Percentiles rank a stretch among this genome's conserved stretches.
Evolutionary conservation across 2,888 invertebrate species (phyloP).

Genomic region (Timandra comae): DNA sequence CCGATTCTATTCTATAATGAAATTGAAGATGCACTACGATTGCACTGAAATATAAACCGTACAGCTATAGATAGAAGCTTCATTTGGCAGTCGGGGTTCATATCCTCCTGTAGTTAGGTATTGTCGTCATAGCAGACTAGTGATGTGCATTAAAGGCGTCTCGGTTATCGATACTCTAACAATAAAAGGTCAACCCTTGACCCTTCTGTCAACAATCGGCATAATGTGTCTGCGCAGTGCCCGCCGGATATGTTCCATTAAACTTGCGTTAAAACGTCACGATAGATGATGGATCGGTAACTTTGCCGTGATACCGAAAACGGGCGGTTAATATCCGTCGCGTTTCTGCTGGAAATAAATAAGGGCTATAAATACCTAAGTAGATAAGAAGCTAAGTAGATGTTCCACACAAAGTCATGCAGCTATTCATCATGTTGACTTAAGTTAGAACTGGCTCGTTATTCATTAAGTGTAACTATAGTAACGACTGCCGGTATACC

Average conservation of each 20-base stretch:
- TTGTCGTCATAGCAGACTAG: neutral
- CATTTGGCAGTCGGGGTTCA: too few relatives aligned
- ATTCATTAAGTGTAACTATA: slow-evolving; percentile 3
- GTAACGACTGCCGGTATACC: too few relatives aligned
- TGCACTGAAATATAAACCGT: too few relatives aligned
- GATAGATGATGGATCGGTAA: slow-evolving; percentile 37
- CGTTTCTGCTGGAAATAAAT: slow-evolving; percentile 23
- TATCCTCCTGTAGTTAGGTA: too few relatives aligned
- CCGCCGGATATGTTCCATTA: slow-evolving; percentile 47
- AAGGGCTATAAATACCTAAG: slow-evolving; percentile 16
- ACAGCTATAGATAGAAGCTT: too few relatives aligned
- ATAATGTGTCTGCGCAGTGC: slow-evolving; percentile 41
- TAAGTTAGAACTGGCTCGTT: slow-evolving; percentile 9
- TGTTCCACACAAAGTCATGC: slow-evolving; percentile 9
- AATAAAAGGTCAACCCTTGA: slow-evolving; percentile 51
- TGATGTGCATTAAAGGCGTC: slow-evolving; percentile 37
- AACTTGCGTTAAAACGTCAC: slow-evolving; percentile 37
- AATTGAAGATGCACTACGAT: too few relatives aligned
- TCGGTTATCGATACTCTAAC: slow-evolving; percentile 47
- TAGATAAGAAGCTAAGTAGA: slow-evolving; percentile 13
- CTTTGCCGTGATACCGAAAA: slow-evolving; percentile 26
- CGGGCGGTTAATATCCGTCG: slow-evolving; percentile 31
- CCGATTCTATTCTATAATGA: neutral
- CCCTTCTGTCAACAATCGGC: slow-evolving; percentile 37
- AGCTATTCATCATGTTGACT: slow-evolving; percentile 18